Conservation (phyloP, 1,140 invertebrate genomes). For the Lethrus apterus region DNA sequence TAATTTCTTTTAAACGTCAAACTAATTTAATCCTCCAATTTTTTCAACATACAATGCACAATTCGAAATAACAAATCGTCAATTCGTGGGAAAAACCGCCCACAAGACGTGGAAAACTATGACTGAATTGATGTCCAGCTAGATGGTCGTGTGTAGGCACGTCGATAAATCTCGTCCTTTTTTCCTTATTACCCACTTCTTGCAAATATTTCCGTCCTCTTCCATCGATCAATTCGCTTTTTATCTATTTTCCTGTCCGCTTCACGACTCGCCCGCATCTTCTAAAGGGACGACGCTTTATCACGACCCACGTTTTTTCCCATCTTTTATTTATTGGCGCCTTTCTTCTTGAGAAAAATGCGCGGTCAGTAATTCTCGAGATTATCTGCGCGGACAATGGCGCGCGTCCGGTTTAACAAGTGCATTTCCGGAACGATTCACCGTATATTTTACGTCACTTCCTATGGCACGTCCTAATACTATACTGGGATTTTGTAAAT, state of each 20-base stretch:
- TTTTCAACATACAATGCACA: too few species aligned
- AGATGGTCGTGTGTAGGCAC: constrained; percentile 23
- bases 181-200: constrained; percentile 22
- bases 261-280: constrained; percentile 23
- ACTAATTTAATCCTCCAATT: too few species aligned
- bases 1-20: too few species aligned
- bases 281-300: constrained; percentile 19
- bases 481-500: too few species aligned
- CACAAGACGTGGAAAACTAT: background rate
- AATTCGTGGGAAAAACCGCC: too few species aligned
- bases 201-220: constrained; percentile 19
- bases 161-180: constrained; percentile 25
- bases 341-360: constrained; percentile 14
- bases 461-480: too few species aligned
- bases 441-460: too few species aligned
- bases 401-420: constrained; percentile 2
- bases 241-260: constrained; percentile 27
- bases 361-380: constrained; percentile 15
- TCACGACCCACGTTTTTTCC: constrained; percentile 3
- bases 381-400: constrained; percentile 12
- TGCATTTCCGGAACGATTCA: constrained; percentile 10
- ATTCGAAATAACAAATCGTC: too few species aligned
- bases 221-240: constrained; percentile 27
- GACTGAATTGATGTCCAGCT: constrained; percentile 21
- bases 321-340: constrained; percentile 17